Percentiles rank a stretch among this genome's conserved stretches.
These are phyloP conservation scores for Spilarctia lutea DNA, from an alignment of 2,888 invertebrate species.

Conservation along the genomic window DNA sequence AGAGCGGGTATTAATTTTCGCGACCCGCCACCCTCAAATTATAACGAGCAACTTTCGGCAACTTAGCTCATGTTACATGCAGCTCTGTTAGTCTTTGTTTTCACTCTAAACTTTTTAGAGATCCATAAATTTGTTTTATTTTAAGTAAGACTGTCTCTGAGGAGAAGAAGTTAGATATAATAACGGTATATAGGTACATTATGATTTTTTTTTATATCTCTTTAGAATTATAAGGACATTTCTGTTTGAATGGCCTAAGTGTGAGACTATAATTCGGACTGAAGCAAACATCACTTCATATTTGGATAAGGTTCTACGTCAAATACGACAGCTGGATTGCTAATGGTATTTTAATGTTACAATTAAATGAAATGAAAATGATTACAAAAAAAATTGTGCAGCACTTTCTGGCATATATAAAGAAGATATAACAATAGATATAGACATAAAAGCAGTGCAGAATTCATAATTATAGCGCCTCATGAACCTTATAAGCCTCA, in stretches of 20 bases:
- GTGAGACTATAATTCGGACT: neutral
- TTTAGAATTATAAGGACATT: neutral
- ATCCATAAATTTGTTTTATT: constrained; percentile 14
- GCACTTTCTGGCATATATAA: too few relatives aligned
- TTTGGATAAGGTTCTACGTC: neutral
- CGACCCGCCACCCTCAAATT: constrained; percentile 71
- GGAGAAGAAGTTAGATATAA: neutral
- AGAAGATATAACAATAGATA: too few relatives aligned
- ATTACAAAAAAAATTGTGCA: neutral
- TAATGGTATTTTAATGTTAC: neutral
- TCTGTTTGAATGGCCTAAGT: neutral
- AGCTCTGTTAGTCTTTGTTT: constrained; percentile 67
- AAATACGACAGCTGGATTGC: neutral
- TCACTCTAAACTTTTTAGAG: constrained; percentile 65
- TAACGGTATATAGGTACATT: neutral
- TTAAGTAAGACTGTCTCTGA: neutral
- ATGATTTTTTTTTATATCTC: neutral
- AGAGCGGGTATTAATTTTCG: constrained; percentile 77
- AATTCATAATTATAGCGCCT: too few relatives aligned
- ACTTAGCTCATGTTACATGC: constrained; percentile 74
- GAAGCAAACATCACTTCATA: neutral
- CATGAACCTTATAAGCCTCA: too few relatives aligned
- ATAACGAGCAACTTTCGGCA: constrained; percentile 74
- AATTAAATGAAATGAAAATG: neutral
- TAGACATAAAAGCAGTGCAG: too few relatives aligned